Evolutionary conservation across 2,113 vertebrate genomes (phyloP), one percentile per base, ranked within the genome.

Genomic region (Oryzias melastigma): DNA sequence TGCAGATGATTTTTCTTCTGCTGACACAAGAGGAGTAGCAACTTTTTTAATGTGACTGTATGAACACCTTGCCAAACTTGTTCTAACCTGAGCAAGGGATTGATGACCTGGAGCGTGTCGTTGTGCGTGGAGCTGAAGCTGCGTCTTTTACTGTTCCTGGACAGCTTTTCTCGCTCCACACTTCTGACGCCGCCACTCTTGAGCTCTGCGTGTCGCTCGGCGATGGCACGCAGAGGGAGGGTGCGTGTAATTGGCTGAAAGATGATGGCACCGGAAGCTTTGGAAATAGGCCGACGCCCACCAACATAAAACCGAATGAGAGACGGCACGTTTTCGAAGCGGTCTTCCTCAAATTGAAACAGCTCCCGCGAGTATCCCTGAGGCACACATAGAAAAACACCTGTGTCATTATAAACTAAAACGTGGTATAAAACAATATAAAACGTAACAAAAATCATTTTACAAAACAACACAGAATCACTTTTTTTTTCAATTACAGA

Each of bases 261-360:
- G 59, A 94, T 90, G 62, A 95, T 81, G 1, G 93, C 93, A 6
- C 94, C 92, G 0, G 93, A 93, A 52, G 80, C 84, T 47, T 91
- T 86, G 2, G 95, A 95, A 70, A 96, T 84, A 14, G 92, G 85
- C 7, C 54, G 86, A 15, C 82, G 90, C 2, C 83, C 84, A 0
- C 90, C 91, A 64, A 95, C 83, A 0, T 95, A 92, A 78, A 92
- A 95, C 1, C 55, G 90, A 27, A 96, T 87, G 57, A 96, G 89
- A 25, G 93, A 92, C 0, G 94, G 91, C 35, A 95, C 78, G 17
- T 90, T 96, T 80, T 93, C 88, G 25, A 95, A 96, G 65, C 88
- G 92, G 49, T 96, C 95, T 43, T 94, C 91, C 78, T 96, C 94
- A 16, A 96, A 92, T 85, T 95, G 95, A 87, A 92, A 96, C 67